These are phyloP conservation scores for Macquaria ambigua DNA, from an alignment of 2,113 vertebrate genomes.

Conservation along the genomic window DNA sequence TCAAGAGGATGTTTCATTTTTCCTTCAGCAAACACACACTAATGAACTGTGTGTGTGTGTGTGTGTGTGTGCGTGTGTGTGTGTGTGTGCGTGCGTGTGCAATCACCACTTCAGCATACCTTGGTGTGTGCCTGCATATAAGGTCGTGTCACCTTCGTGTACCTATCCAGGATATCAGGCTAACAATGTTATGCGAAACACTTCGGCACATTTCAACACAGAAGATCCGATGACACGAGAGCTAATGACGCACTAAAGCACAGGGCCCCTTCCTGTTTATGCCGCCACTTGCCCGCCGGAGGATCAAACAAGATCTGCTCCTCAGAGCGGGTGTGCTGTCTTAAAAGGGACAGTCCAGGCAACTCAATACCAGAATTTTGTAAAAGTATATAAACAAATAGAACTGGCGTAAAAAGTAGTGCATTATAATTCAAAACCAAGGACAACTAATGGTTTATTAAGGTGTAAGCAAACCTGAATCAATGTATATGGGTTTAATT, in stretches of 20 bases:
- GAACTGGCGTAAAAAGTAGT: background rate
- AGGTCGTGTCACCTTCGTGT: constrained; percentile 59
- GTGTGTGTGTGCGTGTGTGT: constrained; percentile 21
- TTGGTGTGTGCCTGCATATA: constrained; percentile 14
- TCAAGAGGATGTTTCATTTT: constrained; percentile 58
- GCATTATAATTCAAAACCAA: background rate
- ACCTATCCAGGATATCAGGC: constrained; percentile 73
- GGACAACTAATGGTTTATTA: background rate
- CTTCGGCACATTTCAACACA: constrained; percentile 70
- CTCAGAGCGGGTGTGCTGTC: constrained; percentile 42
- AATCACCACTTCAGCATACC: background rate
- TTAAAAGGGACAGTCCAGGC: constrained; percentile 27
- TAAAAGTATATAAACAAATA: background rate
- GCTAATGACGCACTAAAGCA: constrained; percentile 75
- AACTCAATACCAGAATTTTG: constrained; percentile 3
- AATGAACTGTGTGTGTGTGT: constrained; percentile 18
- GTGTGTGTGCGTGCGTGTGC: constrained; percentile 18
- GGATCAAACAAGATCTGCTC: constrained; percentile 70
- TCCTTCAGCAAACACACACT: constrained; percentile 37
- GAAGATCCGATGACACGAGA: constrained; percentile 71
- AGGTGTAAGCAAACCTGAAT: background rate
- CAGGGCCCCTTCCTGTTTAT: constrained; percentile 82
- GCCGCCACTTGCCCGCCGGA: constrained; percentile 55
- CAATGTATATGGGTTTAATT: too few relatives aligned
- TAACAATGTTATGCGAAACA: constrained; percentile 76